phyloP scores from a whole-genome alignment of 1,140 invertebrate genomes.

The Pomacea maculata region DNA sequence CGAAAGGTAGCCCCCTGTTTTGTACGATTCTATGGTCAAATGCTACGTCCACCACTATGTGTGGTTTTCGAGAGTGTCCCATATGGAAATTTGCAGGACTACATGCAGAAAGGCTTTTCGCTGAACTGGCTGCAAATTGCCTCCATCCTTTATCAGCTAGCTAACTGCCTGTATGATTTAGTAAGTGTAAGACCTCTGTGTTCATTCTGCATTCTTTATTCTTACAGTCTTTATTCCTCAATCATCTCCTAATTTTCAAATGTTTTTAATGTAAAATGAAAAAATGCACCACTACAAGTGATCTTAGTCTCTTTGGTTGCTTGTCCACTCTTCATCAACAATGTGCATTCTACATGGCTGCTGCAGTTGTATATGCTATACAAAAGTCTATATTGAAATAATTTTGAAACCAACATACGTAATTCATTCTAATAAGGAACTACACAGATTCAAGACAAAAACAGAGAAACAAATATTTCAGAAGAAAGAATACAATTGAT shows the following conservation, averaged over 20 bases:
- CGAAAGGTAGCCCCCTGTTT: background rate
- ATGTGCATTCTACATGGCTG: background rate
- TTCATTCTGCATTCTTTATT: background rate
- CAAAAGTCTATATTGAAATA: too few relatives aligned
- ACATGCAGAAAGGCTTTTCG: background rate
- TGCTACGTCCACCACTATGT: background rate
- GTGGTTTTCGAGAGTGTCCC: slow-evolving; percentile 9
- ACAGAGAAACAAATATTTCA: background rate
- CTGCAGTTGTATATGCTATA: too few relatives aligned
- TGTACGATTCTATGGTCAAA: slow-evolving; percentile 1
- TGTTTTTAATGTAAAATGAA: background rate
- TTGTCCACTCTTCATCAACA: background rate
- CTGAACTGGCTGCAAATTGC: slow-evolving; percentile 2
- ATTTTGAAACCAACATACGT: too few relatives aligned
- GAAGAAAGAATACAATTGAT: background rate
- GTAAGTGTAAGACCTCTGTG: background rate
- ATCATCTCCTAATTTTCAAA: background rate
- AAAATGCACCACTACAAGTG: background rate
- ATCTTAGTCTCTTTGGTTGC: background rate
- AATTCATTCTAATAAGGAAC: too few relatives aligned
- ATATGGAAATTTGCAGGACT: background rate
- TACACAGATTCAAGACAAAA: background rate
- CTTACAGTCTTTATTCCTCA: background rate
- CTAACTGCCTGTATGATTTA: background rate
- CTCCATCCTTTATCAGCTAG: background rate